phyloP scores from a whole-genome alignment of 2,113 vertebrate genomes.

The Barbus barbus region DNA sequence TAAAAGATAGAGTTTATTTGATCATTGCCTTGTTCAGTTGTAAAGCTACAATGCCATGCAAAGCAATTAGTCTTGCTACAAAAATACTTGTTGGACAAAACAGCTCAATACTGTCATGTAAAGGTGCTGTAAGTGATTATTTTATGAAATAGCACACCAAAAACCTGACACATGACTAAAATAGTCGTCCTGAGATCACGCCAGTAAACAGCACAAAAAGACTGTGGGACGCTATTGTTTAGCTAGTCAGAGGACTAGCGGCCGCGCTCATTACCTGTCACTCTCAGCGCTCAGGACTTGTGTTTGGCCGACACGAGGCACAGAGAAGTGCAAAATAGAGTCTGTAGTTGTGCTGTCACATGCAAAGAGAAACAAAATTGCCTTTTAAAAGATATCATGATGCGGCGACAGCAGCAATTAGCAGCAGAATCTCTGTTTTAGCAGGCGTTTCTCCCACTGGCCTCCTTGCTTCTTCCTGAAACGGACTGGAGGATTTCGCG shows the following conservation, averaged over 20 bases:
- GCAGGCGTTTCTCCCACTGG: conserved; percentile 16
- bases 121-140: not conserved
- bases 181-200: not conserved
- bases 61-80: not conserved
- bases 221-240: not conserved
- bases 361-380: not conserved
- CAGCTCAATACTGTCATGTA: not conserved
- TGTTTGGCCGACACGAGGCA: not conserved
- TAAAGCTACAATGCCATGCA: not conserved
- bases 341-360: not conserved
- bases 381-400: not conserved
- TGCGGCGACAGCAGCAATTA: not conserved
- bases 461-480: not conserved
- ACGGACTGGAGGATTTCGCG: not conserved
- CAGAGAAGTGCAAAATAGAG: not conserved
- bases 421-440: not conserved
- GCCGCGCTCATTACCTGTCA: not conserved
- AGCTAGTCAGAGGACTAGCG: not conserved
- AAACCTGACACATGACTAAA: not conserved
- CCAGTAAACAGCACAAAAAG: not conserved
- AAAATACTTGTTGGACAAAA: not conserved
- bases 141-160: not conserved
- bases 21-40: too few species aligned
- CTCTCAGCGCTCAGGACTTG: not conserved
- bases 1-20: too few species aligned